A percentile compares a stretch with the other conserved stretches of the same genome.
Evolutionary conservation across 2,888 invertebrate genomes (phyloP).

Genomic region (Pandemis heparana): DNA sequence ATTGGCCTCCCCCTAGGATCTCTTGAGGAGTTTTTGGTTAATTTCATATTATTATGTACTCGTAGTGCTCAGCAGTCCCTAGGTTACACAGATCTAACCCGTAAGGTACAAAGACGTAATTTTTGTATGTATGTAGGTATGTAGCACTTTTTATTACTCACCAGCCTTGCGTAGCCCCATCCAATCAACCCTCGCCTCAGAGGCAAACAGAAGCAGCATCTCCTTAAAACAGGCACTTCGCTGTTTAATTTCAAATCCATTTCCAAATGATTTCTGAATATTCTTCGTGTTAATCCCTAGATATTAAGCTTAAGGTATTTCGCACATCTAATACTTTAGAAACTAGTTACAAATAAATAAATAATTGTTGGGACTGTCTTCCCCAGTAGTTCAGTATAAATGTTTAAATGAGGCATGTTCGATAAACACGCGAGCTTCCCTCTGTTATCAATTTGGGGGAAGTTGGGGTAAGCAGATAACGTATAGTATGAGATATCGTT

Average conservation of each 20-base stretch:
- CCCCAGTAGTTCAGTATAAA: neutral
- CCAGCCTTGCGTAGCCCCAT: constrained; percentile 51
- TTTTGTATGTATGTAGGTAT: no score
- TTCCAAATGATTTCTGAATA: neutral
- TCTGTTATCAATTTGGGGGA: neutral
- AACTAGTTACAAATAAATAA: neutral
- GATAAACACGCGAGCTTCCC: no score
- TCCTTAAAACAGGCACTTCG: constrained; percentile 14
- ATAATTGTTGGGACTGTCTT: neutral
- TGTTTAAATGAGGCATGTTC: no score
- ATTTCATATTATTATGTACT: no score
- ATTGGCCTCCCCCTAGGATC: no score
- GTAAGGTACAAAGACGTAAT: no score
- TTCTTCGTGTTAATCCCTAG: no score
- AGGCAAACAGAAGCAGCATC: constrained; percentile 49
- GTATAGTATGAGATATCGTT: neutral
- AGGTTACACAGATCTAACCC: no score
- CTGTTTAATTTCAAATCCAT: constrained; percentile 7
- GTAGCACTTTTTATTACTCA: constrained; percentile 41
- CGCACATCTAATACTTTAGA: no score
- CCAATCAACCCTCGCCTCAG: constrained; percentile 49
- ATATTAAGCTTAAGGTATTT: no score
- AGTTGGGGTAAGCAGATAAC: neutral
- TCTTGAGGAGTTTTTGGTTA: no score
- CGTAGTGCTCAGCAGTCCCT: no score